phyloP scores from a whole-genome alignment of 2,113 vertebrate species.

The Phainopepla nitens region DNA sequence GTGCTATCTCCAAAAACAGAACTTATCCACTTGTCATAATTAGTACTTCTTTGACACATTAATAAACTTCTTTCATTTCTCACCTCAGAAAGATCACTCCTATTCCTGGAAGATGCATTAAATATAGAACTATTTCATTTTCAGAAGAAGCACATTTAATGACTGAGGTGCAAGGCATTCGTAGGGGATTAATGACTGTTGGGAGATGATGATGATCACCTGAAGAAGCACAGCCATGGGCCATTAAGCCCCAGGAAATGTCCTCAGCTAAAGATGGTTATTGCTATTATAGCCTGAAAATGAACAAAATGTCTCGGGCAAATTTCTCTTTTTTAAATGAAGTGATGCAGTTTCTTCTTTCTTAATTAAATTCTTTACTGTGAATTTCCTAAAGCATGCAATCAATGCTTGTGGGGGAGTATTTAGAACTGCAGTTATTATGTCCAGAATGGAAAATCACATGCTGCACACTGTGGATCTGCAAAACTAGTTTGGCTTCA shows the following conservation, averaged over 20 bases:
- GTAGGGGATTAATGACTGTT: constrained; percentile 45
- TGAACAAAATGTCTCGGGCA: neutral
- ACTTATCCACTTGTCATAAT: neutral
- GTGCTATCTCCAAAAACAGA: neutral
- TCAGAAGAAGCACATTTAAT: constrained; percentile 30
- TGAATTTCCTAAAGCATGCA: neutral
- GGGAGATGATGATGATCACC: constrained; percentile 37
- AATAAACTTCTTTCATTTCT: constrained; percentile 20
- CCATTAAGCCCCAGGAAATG: constrained; percentile 50
- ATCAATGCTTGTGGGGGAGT: neutral
- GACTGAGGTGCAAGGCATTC: neutral
- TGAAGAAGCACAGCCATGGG: constrained; percentile 22
- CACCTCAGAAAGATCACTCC: neutral
- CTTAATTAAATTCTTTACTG: neutral
- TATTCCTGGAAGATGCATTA: constrained; percentile 43
- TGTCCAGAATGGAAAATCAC: constrained; percentile 14
- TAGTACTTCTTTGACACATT: neutral
- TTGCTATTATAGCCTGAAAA: constrained; percentile 6
- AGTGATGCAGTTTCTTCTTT: neutral
- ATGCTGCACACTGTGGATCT: neutral
- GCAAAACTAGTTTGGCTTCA: neutral
- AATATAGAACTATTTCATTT: constrained; percentile 43
- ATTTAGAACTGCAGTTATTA: neutral
- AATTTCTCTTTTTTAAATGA: neutral
- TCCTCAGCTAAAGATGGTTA: constrained; percentile 22